phyloP scores from a whole-genome alignment of 2,113 vertebrate species.

The Oriolus oriolus region DNA sequence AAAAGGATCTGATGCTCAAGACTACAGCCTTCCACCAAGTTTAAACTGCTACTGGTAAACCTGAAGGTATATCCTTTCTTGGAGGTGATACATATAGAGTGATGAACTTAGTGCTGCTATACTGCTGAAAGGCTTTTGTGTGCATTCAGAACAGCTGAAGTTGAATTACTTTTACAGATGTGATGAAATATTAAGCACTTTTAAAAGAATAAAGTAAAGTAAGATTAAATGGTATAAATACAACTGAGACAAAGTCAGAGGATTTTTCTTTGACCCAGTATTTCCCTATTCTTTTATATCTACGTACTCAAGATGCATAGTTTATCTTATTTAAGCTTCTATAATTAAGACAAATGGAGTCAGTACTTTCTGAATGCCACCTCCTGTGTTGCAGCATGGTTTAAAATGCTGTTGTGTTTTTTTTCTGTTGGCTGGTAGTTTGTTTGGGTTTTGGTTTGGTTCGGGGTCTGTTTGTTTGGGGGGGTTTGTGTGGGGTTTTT shows the following conservation, averaged over 20 bases:
- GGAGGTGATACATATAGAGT: not conserved
- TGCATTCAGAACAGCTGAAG: not conserved
- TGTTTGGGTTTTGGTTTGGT: not conserved
- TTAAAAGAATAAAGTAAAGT: not conserved
- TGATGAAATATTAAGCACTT: not conserved
- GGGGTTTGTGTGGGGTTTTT: accelerated
- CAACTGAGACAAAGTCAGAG: not conserved
- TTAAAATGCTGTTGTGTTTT: not conserved
- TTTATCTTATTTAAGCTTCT: not conserved
- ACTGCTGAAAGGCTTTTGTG: not conserved
- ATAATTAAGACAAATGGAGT: not conserved
- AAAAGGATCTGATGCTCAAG: not conserved
- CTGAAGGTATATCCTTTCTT: not conserved
- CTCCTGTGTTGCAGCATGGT: not conserved
- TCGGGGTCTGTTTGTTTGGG: not conserved
- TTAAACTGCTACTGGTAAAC: not conserved
- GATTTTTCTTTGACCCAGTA: not conserved
- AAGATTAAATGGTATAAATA: not conserved
- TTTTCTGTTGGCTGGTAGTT: not conserved
- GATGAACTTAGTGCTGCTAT: not conserved
- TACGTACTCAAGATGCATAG: not conserved
- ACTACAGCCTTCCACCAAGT: not conserved
- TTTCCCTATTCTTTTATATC: not conserved
- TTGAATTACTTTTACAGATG: not conserved
- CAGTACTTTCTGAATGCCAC: not conserved